These are phyloP conservation scores for Holothuria leucospilota DNA, from an alignment of 53 echinoderm and acorn worm species.

Conservation along the genomic window DNA sequence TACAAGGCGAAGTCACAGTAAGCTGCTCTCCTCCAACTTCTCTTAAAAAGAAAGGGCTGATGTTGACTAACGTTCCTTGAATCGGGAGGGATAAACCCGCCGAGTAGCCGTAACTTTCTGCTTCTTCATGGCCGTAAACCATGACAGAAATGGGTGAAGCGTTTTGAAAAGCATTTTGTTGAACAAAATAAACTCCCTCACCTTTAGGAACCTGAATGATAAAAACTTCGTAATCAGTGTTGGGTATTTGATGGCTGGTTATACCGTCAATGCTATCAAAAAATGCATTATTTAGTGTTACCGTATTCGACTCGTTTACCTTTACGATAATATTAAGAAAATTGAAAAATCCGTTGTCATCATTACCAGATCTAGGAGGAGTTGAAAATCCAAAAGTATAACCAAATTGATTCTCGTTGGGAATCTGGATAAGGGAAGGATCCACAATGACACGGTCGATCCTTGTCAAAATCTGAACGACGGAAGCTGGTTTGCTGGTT, in stretches of 20 bases:
- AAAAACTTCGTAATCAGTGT: slow-evolving; percentile 54
- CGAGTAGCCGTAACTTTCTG: slow-evolving; percentile 69
- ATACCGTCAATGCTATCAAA: neutral
- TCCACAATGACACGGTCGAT: slow-evolving; percentile 48
- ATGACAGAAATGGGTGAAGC: slow-evolving; percentile 68
- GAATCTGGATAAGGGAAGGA: slow-evolving; percentile 74
- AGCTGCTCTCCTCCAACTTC: slow-evolving; percentile 69
- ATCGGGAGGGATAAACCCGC: slow-evolving; percentile 68
- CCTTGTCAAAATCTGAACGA: slow-evolving; percentile 51
- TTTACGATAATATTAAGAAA: slow-evolving; percentile 68
- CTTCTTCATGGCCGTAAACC: slow-evolving; percentile 64
- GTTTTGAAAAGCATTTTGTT: slow-evolving; percentile 51
- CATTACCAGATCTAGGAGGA: slow-evolving; percentile 57
- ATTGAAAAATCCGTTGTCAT: slow-evolving; percentile 59
- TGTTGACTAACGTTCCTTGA: slow-evolving; percentile 43
- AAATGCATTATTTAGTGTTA: slow-evolving; percentile 47
- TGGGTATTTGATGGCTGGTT: slow-evolving; percentile 15
- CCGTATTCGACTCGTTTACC: neutral
- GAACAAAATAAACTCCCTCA: slow-evolving; percentile 68
- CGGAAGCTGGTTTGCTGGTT: slow-evolving; percentile 56
- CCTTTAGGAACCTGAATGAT: slow-evolving; percentile 68
- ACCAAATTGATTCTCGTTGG: slow-evolving; percentile 64
- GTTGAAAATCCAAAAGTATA: slow-evolving; percentile 68
- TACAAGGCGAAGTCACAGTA: slow-evolving; percentile 62
- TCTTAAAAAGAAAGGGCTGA: slow-evolving; percentile 60